A percentile compares a stretch with the other conserved stretches of the same genome.
phyloP scores from a whole-genome alignment of 2,113 vertebrate species.

The Phalacrocorax aristotelis region DNA sequence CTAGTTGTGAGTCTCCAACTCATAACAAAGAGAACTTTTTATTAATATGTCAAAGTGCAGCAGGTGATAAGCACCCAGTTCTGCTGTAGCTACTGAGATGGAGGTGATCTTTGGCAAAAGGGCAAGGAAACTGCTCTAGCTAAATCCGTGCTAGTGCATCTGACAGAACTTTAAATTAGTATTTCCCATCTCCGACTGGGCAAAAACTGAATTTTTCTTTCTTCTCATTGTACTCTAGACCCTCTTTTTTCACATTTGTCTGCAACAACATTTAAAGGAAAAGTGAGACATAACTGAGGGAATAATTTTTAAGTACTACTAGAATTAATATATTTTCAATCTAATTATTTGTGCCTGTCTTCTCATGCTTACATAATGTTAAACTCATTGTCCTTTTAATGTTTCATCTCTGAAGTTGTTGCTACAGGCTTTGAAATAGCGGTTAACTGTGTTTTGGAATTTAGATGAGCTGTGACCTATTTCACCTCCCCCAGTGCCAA shows the following conservation, averaged over 20 bases:
- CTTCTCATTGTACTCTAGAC: background rate
- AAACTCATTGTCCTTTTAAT: background rate
- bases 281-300: background rate
- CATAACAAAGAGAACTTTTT: background rate
- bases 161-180: background rate
- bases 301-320: background rate
- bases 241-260: background rate
- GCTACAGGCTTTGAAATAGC: conserved; percentile 42
- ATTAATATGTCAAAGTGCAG: background rate
- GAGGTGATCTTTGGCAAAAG: background rate
- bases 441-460: conserved; percentile 33
- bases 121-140: background rate
- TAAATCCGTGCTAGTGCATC: background rate
- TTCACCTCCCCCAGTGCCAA: background rate
- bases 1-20: background rate
- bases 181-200: background rate
- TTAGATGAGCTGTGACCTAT: conserved; percentile 30
- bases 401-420: conserved; percentile 12
- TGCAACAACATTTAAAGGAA: background rate
- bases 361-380: background rate
- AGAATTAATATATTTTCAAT: background rate
- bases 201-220: background rate
- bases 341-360: background rate
- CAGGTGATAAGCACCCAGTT: background rate
- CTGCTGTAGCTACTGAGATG: background rate